These are phyloP conservation scores for Julus scanicus DNA, from an alignment of 2,888 invertebrate genomes.

Conservation along the genomic window DNA sequence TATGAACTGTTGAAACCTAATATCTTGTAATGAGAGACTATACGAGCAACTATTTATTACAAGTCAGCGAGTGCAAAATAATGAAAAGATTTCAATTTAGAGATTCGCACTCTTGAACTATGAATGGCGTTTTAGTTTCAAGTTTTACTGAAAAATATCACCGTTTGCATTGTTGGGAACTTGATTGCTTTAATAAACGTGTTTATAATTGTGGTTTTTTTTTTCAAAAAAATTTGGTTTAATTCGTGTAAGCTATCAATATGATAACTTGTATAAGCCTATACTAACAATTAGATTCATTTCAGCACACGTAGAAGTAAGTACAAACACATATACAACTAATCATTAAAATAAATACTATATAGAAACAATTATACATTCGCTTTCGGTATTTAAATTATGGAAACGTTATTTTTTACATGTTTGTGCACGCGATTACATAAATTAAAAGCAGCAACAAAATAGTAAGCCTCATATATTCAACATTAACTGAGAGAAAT, in stretches of 20 bases:
- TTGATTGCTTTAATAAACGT: not conserved
- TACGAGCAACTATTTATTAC: no score
- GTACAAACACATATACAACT: not conserved
- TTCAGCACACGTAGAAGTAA: not conserved
- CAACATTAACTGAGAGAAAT: not conserved
- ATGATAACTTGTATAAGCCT: not conserved
- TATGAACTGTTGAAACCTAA: no score
- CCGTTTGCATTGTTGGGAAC: no score
- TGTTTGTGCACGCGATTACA: not conserved
- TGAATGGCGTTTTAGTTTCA: no score
- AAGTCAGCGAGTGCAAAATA: no score
- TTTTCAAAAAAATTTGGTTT: no score
- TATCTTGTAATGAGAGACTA: no score
- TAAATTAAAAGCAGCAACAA: not conserved
- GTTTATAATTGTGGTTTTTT: not conserved
- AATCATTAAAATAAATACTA: not conserved
- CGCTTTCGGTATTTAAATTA: constrained; percentile 7
- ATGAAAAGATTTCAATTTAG: no score
- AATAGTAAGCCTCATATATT: not conserved
- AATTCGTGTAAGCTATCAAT: not conserved
- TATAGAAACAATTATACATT: not conserved
- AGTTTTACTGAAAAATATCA: no score
- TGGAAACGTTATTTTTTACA: not conserved
- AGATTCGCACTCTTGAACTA: no score
- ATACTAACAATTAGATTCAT: not conserved